Conservation (phyloP, 2,113 vertebrate genomes). For the Rhabdomys dilectus region DNA sequence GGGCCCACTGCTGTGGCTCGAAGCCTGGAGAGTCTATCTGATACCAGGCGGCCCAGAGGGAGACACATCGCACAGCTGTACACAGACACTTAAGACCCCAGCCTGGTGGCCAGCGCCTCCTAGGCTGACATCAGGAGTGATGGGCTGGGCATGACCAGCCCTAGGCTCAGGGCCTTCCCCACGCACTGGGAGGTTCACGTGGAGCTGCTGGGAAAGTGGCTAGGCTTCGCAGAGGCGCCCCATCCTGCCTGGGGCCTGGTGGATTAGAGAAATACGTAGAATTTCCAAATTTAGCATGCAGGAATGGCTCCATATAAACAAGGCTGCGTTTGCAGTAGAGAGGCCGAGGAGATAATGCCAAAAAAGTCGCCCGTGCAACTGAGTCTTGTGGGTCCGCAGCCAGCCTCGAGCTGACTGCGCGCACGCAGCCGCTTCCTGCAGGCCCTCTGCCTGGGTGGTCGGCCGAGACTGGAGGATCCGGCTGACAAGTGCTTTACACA, state of each 20-base stretch:
- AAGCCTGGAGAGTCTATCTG: conserved; percentile 32
- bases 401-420: conserved; percentile 87
- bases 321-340: conserved; percentile 85
- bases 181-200: conserved; percentile 59
- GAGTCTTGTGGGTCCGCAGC: conserved; percentile 89
- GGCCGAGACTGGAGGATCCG: conserved; percentile 91
- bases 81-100: conserved; percentile 55
- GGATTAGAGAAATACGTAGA: conserved; percentile 85
- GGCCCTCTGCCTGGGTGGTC: conserved; percentile 95
- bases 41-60: not conserved
- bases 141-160: not conserved
- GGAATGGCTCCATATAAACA: conserved; percentile 93
- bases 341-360: conserved; percentile 86
- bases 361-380: conserved; percentile 87
- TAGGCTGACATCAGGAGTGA: not conserved
- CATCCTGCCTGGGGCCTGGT: conserved; percentile 69
- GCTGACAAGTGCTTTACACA: conserved; percentile 95
- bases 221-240: conserved; percentile 78
- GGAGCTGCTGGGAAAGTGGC: conserved; percentile 65
- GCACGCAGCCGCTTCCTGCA: conserved; percentile 90
- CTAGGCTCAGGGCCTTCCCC: conserved; percentile 64
- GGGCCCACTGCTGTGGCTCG: not conserved
- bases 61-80: conserved; percentile 14
- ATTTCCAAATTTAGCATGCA: conserved; percentile 93
- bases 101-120: not conserved